These are phyloP conservation scores for Dreissena polymorpha DNA, from an alignment of 1,140 invertebrate genomes.

Conservation along the genomic window DNA sequence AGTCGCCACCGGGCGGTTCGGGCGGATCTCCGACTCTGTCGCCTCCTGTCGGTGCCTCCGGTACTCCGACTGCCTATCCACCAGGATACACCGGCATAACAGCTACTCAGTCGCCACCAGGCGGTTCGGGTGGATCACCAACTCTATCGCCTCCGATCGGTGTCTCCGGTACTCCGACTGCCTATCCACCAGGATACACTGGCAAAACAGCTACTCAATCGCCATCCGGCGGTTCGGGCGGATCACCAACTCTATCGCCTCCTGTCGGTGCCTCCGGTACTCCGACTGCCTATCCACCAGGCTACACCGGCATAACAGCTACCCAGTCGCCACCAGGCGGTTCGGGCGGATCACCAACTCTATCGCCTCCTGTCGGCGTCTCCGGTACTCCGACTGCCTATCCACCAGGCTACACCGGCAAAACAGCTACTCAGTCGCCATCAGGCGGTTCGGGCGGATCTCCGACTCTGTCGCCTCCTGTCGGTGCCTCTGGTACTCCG, in stretches of 20 bases:
- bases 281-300: constrained; percentile 35
- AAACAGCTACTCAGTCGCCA: too few species aligned
- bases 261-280: background rate
- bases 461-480: too few species aligned
- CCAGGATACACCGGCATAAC: background rate
- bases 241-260: too few species aligned
- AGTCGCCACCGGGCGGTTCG: background rate
- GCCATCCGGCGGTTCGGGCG: too few species aligned
- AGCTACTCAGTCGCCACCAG: constrained; percentile 23
- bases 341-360: constrained; percentile 18
- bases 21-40: constrained; percentile 19
- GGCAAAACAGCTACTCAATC: too few species aligned
- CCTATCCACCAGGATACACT: constrained; percentile 29
- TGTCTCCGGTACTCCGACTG: constrained; percentile 32
- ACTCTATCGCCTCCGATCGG: constrained; percentile 37
- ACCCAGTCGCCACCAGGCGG: too few species aligned
- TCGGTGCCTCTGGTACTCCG: too few species aligned
- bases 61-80: constrained; percentile 22
- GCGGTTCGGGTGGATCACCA: constrained; percentile 17
- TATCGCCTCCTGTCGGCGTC: constrained; percentile 6
- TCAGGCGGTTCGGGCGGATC: too few species aligned
- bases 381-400: constrained; percentile 12
- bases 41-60: background rate
- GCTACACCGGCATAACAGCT: too few species aligned
- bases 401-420: constrained; percentile 27